Evolutionary conservation across 2,113 vertebrate species (phyloP).

Genomic region (Rhadina sibilatrix): DNA sequence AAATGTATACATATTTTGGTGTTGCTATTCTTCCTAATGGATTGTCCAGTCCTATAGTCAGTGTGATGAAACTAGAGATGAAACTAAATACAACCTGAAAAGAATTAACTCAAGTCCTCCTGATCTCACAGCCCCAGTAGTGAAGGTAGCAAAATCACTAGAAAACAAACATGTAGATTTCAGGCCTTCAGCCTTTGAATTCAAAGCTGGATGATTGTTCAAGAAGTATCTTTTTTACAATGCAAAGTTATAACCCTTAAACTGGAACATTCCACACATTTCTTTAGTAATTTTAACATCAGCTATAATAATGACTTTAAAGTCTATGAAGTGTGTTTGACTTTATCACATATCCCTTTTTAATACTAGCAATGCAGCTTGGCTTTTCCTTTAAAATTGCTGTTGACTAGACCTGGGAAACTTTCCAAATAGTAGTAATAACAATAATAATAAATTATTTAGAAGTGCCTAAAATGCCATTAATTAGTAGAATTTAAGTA

Average conservation of each 20-base stretch:
- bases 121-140: background rate
- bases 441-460: background rate
- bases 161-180: background rate
- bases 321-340: background rate
- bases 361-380: background rate
- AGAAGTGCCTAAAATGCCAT: background rate
- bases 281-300: background rate
- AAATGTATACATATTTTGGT: background rate
- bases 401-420: background rate
- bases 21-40: background rate
- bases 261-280: background rate
- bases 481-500: background rate
- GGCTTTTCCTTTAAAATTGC: background rate
- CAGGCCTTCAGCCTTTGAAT: background rate
- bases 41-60: background rate
- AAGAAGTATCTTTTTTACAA: background rate
- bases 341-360: background rate
- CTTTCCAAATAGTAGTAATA: background rate
- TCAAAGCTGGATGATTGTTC: background rate
- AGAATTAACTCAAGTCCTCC: background rate
- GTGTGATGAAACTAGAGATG: background rate
- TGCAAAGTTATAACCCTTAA: background rate
- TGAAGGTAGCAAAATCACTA: background rate
- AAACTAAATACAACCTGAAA: background rate
- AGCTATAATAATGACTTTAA: background rate